Conservation (phyloP, 35 echinoderm and acorn worm genomes). For the Strongylocentrotus purpuratus region DNA sequence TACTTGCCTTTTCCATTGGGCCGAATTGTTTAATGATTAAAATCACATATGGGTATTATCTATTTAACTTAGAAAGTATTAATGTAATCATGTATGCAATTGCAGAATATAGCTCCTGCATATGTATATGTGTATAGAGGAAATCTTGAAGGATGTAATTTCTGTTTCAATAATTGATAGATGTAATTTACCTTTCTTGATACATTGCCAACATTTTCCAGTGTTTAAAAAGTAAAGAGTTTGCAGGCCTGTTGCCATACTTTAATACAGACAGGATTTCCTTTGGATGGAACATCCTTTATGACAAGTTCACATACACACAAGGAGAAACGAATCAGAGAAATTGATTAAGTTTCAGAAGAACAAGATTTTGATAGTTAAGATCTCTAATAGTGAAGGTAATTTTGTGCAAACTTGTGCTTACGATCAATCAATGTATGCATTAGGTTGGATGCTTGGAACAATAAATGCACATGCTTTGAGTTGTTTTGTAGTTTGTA, state of each 20-base stretch:
- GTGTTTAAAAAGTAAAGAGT: neutral
- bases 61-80: neutral
- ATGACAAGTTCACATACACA: no score
- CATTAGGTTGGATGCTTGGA: neutral
- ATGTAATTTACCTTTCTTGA: neutral
- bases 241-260: no score
- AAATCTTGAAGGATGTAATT: neutral
- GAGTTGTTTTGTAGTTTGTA: neutral
- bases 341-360: no score
- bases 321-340: no score
- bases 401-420: no score
- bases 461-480: neutral
- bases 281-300: no score
- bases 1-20: no score
- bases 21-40: neutral
- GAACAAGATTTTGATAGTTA: no score
- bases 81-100: neutral
- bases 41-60: neutral
- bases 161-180: neutral
- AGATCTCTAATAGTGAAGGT: no score
- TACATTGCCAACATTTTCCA: neutral
- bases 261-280: no score
- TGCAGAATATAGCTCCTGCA: neutral
- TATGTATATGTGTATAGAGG: neutral
- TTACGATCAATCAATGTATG: neutral